Evolutionary conservation across 1,140 invertebrate genomes (phyloP).

Genomic region (Trypoxylus dichotomus): DNA sequence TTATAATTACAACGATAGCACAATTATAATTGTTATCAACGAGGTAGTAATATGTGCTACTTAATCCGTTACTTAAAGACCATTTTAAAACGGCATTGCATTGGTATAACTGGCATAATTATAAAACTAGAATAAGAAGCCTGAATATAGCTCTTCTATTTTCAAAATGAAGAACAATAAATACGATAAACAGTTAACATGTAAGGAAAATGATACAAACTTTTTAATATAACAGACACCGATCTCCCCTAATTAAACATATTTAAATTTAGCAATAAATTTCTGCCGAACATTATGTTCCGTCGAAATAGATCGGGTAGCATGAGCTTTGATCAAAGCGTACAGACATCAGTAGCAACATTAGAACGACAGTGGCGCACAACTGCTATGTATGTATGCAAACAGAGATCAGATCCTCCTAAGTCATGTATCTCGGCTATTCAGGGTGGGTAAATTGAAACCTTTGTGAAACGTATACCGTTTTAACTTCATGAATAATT

Average conservation of each 20-base stretch:
- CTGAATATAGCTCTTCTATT: no score
- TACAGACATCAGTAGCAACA: not conserved
- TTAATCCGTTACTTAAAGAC: no score
- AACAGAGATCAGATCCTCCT: constrained; percentile 2
- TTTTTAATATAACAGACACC: not conserved
- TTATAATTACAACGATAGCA: no score
- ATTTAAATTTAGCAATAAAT: no score
- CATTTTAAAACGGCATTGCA: no score
- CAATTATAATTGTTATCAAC: no score
- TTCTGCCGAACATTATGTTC: not conserved
- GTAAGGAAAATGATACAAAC: not conserved
- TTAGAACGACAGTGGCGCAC: not conserved
- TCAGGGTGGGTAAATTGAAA: not conserved
- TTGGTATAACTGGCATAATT: no score
- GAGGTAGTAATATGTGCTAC: no score
- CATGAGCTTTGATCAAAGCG: not conserved
- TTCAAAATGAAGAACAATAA: no score
- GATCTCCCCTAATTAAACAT: not conserved
- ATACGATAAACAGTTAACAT: no score
- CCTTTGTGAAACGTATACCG: constrained; percentile 1
- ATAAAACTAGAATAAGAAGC: no score
- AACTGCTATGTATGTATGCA: not conserved
- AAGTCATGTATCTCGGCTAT: not conserved
- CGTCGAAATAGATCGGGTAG: not conserved
- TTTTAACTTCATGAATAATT: constrained; percentile 4